A percentile compares a stretch with the other conserved stretches of the same genome.
phyloP scores from a whole-genome alignment of 2,888 invertebrate genomes.

The Acronicta alni region DNA sequence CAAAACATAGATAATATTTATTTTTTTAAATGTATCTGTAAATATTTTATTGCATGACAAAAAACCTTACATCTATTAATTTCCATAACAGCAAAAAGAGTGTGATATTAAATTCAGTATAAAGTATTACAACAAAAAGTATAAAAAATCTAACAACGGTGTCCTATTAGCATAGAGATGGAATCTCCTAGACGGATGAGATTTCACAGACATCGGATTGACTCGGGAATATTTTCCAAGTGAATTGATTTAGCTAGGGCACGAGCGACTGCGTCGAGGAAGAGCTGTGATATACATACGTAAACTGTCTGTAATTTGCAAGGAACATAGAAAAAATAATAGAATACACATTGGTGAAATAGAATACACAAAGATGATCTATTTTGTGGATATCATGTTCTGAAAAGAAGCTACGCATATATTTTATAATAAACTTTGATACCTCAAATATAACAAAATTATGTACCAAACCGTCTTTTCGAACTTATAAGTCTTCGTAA shows the following conservation, averaged over 20 bases:
- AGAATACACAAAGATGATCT: not conserved
- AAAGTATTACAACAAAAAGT: constrained; percentile 13
- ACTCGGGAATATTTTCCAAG: constrained; percentile 50
- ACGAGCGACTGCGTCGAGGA: constrained; percentile 25
- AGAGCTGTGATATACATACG: constrained; percentile 25
- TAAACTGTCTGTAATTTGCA: constrained; percentile 36
- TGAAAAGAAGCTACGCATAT: not conserved
- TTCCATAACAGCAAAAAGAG: not conserved
- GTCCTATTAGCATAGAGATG: constrained; percentile 51
- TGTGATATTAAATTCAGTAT: not conserved
- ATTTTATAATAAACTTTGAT: constrained; percentile 7
- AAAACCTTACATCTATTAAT: not conserved
- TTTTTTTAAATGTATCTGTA: too few relatives aligned
- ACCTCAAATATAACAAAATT: constrained; percentile 43
- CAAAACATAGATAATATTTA: too few relatives aligned
- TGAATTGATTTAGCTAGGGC: constrained; percentile 49
- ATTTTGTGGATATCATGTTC: too few relatives aligned
- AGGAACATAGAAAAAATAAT: constrained; percentile 20
- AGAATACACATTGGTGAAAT: not conserved
- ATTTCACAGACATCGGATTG: constrained; percentile 49
- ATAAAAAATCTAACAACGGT: constrained; percentile 24
- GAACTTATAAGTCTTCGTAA: constrained; percentile 64
- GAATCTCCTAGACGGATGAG: constrained; percentile 47
- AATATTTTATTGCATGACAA: too few relatives aligned
- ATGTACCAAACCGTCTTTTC: constrained; percentile 53